phyloP scores from a whole-genome alignment of 2,888 invertebrate genomes.

The Euproctis similis region DNA sequence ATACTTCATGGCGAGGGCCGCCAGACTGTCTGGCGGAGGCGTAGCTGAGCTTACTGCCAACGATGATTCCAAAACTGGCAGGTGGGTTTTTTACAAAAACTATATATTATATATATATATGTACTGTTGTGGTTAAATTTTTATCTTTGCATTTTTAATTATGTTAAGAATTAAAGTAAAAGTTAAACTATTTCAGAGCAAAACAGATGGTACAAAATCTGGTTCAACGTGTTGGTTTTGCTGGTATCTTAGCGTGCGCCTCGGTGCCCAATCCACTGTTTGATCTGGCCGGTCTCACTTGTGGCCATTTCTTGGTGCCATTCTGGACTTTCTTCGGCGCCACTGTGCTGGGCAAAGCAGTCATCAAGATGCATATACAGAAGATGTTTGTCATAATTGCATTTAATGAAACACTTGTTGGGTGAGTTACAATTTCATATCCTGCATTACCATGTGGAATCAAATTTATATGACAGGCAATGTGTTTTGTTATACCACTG shows the following conservation, averaged over 20 bases:
- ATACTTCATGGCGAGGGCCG: conserved; percentile 99
- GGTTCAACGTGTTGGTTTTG: conserved; percentile 95
- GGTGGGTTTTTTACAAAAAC: conserved; percentile 18
- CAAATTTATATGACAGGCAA: too few relatives aligned
- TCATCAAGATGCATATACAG: conserved; percentile 98
- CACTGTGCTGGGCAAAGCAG: conserved; percentile 96
- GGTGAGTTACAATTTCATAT: too few relatives aligned
- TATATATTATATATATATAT: neutral
- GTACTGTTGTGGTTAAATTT: neutral
- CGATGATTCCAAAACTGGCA: conserved; percentile 48
- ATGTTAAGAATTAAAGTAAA: too few relatives aligned
- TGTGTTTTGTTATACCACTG: too few relatives aligned
- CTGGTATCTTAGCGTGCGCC: conserved; percentile 96
- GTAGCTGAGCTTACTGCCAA: conserved; percentile 42
- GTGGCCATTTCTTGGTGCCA: conserved; percentile 98
- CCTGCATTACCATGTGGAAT: too few relatives aligned
- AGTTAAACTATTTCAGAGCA: conserved; percentile 80
- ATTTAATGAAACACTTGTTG: conserved; percentile 95
- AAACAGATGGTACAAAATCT: conserved; percentile 91
- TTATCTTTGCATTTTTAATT: neutral
- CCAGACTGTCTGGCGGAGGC: conserved; percentile 78
- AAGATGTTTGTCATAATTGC: conserved; percentile 97
- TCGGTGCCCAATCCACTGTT: conserved; percentile 99
- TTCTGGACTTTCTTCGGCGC: conserved; percentile 99
- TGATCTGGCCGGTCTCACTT: conserved; percentile 98